phyloP scores from a whole-genome alignment of 2,888 invertebrate genomes.

The Himalopsyche japonica region DNA sequence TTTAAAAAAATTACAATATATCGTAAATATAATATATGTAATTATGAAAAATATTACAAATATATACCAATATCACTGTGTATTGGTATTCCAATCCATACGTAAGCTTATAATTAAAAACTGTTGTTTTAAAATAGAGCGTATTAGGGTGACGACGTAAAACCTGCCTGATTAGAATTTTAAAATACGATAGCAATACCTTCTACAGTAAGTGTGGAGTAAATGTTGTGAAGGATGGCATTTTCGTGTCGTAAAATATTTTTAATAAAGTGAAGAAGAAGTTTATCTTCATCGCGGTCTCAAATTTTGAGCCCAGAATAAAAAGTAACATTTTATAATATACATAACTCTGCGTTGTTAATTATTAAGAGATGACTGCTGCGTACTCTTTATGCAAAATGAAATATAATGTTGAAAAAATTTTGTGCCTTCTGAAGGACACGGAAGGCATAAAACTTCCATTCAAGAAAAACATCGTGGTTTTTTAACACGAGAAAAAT shows the following conservation, averaged over 20 bases:
- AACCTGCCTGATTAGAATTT: not conserved
- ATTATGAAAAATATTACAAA: too few relatives aligned
- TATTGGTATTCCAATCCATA: too few relatives aligned
- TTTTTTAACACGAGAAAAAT: not conserved
- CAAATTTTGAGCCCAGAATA: not conserved
- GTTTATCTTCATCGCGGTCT: not conserved
- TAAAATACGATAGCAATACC: not conserved
- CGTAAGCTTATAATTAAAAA: too few relatives aligned
- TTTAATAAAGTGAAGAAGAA: too few relatives aligned
- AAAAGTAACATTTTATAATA: not conserved
- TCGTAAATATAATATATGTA: too few relatives aligned
- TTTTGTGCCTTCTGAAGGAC: not conserved
- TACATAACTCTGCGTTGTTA: not conserved
- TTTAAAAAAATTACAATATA: too few relatives aligned
- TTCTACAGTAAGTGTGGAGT: not conserved
- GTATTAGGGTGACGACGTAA: not conserved
- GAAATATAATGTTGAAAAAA: not conserved
- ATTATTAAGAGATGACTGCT: not conserved
- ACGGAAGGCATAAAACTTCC: not conserved
- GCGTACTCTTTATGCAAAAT: not conserved
- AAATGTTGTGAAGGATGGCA: not conserved
- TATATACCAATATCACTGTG: too few relatives aligned
- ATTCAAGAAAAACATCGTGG: not conserved
- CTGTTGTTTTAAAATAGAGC: too few relatives aligned
- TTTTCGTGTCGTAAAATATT: too few relatives aligned